A percentile compares a stretch with the other conserved stretches of the same genome.
Evolutionary conservation across 37 sponge, comb jelly and placozoan genomes (phyloP).

Genomic region (Aphrocallistes beatrix): DNA sequence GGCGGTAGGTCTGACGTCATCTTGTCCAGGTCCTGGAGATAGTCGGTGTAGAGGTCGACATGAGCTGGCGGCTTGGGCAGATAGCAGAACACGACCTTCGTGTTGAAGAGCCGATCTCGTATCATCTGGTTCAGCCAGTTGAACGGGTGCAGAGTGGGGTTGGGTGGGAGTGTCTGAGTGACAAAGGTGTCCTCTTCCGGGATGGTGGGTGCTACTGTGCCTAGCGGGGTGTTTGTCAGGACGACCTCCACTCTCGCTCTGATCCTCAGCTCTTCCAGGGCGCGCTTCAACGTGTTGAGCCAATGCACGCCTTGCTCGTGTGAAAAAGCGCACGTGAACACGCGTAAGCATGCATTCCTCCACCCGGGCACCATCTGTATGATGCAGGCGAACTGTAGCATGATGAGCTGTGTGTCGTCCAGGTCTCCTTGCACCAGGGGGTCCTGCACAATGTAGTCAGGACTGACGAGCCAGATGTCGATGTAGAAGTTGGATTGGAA

Average conservation of each 20-base stretch:
- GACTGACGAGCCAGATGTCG: conserved; percentile 28
- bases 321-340: neutral
- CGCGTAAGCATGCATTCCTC: conserved; percentile 23
- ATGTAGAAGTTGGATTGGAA: conserved; percentile 12
- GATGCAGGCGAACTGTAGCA: conserved; percentile 83
- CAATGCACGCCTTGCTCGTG: conserved; percentile 29
- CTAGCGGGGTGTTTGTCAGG: neutral
- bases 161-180: neutral
- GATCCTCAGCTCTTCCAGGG: conserved; percentile 58
- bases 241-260: conserved; percentile 50
- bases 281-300: conserved; percentile 33
- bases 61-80: neutral
- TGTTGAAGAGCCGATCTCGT: neutral
- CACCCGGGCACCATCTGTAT: conserved; percentile 84
- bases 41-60: neutral
- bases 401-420: conserved; percentile 68
- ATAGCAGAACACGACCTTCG: conserved; percentile 11
- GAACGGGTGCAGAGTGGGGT: neutral
- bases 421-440: conserved; percentile 29
- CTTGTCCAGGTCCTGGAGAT: neutral
- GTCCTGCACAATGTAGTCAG: neutral
- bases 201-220: neutral
- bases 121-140: neutral
- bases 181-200: neutral
- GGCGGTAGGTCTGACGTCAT: neutral